Conservation (phyloP, 2,113 vertebrate species). For the Ailurus styani region DNA sequence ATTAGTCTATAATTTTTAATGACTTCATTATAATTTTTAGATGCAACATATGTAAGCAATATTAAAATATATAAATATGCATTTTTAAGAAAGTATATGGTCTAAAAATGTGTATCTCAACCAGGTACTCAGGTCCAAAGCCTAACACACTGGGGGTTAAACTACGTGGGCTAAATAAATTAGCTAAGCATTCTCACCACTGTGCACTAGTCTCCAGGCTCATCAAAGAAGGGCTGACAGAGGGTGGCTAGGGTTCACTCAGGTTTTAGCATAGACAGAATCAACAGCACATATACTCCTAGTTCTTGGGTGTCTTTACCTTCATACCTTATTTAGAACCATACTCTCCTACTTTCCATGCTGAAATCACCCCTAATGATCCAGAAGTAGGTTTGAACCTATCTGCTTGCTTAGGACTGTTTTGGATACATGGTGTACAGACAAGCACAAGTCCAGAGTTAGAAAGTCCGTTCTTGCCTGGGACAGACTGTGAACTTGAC, state of each 20-base stretch:
- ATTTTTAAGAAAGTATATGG: background rate
- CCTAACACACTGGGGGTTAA: background rate
- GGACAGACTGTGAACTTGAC: background rate
- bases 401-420: background rate
- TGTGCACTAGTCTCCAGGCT: background rate
- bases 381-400: background rate
- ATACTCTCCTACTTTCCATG: background rate
- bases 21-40: background rate
- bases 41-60: background rate
- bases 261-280: background rate
- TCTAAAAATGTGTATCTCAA: background rate
- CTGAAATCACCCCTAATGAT: background rate
- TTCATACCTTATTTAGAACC: background rate
- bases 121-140: background rate
- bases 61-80: background rate
- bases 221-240: background rate
- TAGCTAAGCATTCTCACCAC: background rate
- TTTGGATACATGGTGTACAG: background rate
- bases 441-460: background rate
- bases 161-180: background rate
- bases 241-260: background rate
- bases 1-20: conserved; percentile 1
- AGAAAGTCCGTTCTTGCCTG: background rate
- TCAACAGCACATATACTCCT: background rate
- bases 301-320: background rate